Percentiles rank a stretch among this genome's conserved stretches.
Evolutionary conservation across 2,113 vertebrate genomes (phyloP).

Genomic region (Turnix velox): DNA sequence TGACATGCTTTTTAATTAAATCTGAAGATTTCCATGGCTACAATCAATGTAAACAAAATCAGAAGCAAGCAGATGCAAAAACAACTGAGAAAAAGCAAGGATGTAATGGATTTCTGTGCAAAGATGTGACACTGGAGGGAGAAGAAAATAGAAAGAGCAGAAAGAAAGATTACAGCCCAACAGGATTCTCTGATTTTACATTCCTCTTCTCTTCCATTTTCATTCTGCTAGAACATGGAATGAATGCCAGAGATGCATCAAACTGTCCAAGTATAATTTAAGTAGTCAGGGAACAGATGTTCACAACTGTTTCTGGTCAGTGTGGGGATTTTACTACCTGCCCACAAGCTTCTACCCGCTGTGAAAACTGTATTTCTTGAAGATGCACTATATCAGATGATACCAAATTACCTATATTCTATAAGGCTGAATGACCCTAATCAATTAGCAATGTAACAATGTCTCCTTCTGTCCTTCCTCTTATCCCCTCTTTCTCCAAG

Average conservation of each 20-base stretch:
- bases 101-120: conserved; percentile 1
- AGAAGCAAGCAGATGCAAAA: not conserved
- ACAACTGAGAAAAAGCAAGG: not conserved
- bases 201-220: conserved; percentile 39
- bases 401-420: not conserved
- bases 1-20: not conserved
- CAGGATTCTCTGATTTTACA: conserved; percentile 24
- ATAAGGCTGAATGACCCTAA: not conserved
- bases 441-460: not conserved
- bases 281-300: conserved; percentile 64
- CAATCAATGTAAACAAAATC: conserved; percentile 1
- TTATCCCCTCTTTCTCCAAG: not conserved
- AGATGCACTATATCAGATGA: not conserved
- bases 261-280: conserved; percentile 52
- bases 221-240: not conserved
- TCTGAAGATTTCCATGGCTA: not conserved
- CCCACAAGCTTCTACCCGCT: conserved; percentile 23
- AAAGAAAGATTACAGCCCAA: conserved; percentile 26
- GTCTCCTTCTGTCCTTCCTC: not conserved
- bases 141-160: conserved; percentile 1
- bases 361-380: conserved; percentile 48
- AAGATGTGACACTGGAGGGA: not conserved
- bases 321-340: conserved; percentile 45
- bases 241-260: conserved; percentile 56
- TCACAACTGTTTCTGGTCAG: conserved; percentile 62